These are phyloP conservation scores for Ictalurus furcatus DNA, from an alignment of 2,113 vertebrate species.

Conservation along the genomic window DNA sequence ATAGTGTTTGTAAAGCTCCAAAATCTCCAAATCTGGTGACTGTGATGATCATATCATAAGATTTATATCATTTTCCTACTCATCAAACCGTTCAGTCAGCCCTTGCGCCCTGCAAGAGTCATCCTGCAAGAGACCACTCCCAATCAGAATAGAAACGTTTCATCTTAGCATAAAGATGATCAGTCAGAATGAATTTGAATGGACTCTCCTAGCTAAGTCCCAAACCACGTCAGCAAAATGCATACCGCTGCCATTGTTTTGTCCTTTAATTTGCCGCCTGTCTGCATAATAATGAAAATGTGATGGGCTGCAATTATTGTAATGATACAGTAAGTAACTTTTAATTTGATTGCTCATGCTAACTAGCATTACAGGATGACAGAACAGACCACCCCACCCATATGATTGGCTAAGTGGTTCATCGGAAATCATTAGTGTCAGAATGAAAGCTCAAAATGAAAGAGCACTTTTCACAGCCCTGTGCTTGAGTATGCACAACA, in stretches of 20 bases:
- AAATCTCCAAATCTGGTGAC: background rate
- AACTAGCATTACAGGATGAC: background rate
- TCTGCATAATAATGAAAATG: background rate
- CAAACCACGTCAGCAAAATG: background rate
- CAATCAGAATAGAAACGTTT: background rate
- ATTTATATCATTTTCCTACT: background rate
- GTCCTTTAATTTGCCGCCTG: background rate
- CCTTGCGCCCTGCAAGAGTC: background rate
- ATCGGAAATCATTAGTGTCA: conserved; percentile 9
- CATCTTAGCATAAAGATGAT: background rate
- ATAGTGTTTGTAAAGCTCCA: background rate
- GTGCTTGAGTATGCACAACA: background rate
- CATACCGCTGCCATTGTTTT: background rate
- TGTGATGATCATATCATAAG: background rate
- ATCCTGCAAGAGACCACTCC: background rate
- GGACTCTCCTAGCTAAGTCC: background rate
- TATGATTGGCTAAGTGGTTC: background rate
- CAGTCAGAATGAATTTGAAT: background rate
- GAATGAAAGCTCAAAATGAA: background rate
- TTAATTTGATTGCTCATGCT: background rate
- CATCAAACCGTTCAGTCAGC: background rate
- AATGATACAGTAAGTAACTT: conserved; percentile 11
- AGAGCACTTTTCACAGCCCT: background rate
- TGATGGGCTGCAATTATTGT: background rate
- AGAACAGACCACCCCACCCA: background rate